phyloP scores from a whole-genome alignment of 2,888 invertebrate genomes.

The Thalpophila matura region DNA sequence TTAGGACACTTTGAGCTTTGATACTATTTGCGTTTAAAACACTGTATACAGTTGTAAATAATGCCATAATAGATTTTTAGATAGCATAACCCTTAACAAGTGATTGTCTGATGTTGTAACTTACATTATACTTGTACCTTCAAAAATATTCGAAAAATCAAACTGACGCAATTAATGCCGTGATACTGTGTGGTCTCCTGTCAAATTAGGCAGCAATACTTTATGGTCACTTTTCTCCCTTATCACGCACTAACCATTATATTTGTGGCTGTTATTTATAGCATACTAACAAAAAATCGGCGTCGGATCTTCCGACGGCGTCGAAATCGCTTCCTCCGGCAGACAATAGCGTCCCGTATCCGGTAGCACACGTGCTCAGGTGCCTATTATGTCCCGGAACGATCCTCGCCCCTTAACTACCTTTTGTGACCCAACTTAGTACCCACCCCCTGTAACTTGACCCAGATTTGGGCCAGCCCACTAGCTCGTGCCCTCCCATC shows the following conservation, averaged over 20 bases:
- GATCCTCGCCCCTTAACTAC: constrained; percentile 73
- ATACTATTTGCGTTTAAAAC: background rate
- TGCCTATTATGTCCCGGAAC: constrained; percentile 84
- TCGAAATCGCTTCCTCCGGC: constrained; percentile 88
- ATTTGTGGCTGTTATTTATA: constrained; percentile 63
- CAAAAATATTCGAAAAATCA: constrained; percentile 1
- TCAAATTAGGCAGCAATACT: constrained; percentile 42
- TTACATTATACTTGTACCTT: background rate
- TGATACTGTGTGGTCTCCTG: constrained; percentile 50
- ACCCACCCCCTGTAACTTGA: constrained; percentile 88
- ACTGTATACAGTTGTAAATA: constrained; percentile 1
- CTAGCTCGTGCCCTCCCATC: constrained; percentile 86
- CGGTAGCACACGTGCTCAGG: constrained; percentile 90
- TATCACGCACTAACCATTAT: constrained; percentile 67
- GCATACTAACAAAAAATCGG: constrained; percentile 77
- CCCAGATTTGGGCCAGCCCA: constrained; percentile 83
- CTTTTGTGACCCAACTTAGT: constrained; percentile 77
- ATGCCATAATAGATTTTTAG: background rate
- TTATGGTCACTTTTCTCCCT: constrained; percentile 55
- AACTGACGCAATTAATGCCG: constrained; percentile 31
- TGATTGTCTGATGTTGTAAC: background rate
- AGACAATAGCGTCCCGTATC: constrained; percentile 88
- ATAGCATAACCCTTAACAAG: constrained; percentile 2
- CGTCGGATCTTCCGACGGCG: constrained; percentile 84
- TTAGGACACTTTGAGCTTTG: constrained; percentile 10